phyloP scores from a whole-genome alignment of 2,888 invertebrate genomes.

The Drosophila gaucha region DNA sequence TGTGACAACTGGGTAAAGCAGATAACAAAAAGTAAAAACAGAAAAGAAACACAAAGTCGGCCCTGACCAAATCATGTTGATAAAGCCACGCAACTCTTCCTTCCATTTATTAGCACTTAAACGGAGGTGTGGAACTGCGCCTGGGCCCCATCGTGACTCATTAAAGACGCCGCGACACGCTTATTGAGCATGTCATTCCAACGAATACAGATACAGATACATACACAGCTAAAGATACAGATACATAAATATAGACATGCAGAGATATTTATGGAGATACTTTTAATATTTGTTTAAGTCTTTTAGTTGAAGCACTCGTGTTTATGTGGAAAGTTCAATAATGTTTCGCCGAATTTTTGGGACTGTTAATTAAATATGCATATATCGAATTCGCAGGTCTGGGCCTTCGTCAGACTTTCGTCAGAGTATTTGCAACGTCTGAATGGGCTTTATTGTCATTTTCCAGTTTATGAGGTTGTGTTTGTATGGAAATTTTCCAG shows the following conservation, averaged over 20 bases:
- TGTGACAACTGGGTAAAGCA: conserved; percentile 48
- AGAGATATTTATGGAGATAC: conserved; percentile 20
- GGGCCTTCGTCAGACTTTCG: not conserved
- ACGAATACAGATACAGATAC: conserved; percentile 20
- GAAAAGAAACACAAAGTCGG: conserved; percentile 24
- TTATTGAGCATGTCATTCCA: conserved; percentile 45
- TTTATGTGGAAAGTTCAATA: conserved; percentile 50
- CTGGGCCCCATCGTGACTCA: conserved; percentile 50
- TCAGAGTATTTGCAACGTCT: not conserved
- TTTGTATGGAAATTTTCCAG: conserved; percentile 60
- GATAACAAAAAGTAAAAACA: conserved; percentile 42
- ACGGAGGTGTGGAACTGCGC: conserved; percentile 14
- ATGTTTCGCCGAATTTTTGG: conserved; percentile 35
- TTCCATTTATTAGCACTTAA: conserved; percentile 51
- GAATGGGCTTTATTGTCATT: conserved; percentile 38
- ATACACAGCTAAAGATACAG: conserved; percentile 22
- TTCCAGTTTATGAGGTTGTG: conserved; percentile 11
- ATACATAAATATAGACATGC: conserved; percentile 26
- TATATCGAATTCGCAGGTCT: conserved; percentile 12
- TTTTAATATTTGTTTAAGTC: conserved; percentile 38
- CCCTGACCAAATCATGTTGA: conserved; percentile 54
- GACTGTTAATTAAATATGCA: conserved; percentile 45
- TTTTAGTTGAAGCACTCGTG: conserved; percentile 20
- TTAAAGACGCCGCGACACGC: conserved; percentile 58
- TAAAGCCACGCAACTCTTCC: conserved; percentile 39